Evolutionary conservation across 2,797 vertebrate species (phyloP).

Genomic region (Accipiter fasciatus): DNA sequence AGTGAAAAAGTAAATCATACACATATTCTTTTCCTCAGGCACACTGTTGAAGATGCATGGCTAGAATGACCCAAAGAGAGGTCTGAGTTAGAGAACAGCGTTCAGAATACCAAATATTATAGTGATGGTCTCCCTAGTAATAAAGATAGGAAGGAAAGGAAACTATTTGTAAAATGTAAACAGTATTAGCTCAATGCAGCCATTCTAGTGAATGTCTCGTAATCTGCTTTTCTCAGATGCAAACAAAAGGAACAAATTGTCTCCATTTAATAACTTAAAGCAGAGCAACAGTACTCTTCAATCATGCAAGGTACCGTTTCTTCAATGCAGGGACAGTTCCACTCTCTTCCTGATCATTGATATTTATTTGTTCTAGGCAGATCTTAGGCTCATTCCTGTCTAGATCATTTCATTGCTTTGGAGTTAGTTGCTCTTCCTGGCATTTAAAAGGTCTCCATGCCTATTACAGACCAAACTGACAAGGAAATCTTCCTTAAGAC

Average conservation of each 20-base stretch:
- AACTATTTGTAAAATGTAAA: background rate
- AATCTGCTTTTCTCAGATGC: background rate
- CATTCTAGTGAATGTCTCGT: background rate
- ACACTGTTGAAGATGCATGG: background rate
- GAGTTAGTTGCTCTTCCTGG: background rate
- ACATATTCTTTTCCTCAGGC: background rate
- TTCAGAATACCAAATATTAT: background rate
- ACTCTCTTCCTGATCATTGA: background rate
- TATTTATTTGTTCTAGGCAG: background rate
- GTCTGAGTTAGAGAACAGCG: background rate
- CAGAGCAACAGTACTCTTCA: background rate
- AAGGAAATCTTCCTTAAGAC: background rate
- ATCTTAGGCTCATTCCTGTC: background rate
- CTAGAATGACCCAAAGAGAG: background rate
- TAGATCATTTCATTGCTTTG: background rate
- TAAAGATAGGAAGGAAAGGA: background rate
- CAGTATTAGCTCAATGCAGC: background rate
- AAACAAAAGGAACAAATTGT: background rate
- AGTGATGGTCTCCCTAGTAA: background rate
- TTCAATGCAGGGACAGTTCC: background rate
- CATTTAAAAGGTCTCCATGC: background rate
- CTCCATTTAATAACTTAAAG: background rate
- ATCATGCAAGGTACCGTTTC: background rate
- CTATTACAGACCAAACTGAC: background rate
- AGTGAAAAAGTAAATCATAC: background rate